phyloP scores from a whole-genome alignment of 2,888 invertebrate genomes.

The Thalpophila matura region DNA sequence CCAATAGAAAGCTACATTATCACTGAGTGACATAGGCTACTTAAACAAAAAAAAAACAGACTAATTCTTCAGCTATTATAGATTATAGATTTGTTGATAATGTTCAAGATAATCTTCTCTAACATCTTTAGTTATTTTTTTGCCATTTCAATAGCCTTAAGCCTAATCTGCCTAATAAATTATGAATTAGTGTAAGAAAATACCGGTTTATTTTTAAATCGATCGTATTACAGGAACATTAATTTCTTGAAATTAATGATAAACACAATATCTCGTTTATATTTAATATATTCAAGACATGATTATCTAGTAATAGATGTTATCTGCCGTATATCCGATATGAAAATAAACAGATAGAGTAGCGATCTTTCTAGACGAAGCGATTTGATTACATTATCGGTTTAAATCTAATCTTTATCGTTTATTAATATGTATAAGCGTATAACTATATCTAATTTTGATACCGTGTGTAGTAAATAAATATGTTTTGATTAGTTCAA shows the following conservation, averaged over 20 bases:
- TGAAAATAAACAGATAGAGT: constrained; percentile 15
- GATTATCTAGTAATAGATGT: constrained; percentile 4
- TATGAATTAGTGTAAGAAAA: neutral
- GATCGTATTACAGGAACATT: neutral
- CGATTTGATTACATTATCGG: constrained; percentile 25
- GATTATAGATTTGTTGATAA: neutral
- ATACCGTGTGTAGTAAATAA: neutral
- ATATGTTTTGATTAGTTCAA: neutral
- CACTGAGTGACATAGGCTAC: too few species aligned
- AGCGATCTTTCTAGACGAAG: constrained; percentile 17
- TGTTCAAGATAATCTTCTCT: too few species aligned
- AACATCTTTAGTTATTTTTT: too few species aligned
- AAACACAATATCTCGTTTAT: neutral
- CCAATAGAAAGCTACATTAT: too few species aligned
- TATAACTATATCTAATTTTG: constrained; percentile 3
- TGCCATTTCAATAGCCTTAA: too few species aligned
- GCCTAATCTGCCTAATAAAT: too few species aligned
- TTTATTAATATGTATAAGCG: constrained; percentile 12
- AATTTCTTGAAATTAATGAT: neutral
- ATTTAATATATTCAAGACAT: constrained; percentile 1
- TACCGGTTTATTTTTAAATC: neutral
- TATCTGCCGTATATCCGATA: constrained; percentile 19
- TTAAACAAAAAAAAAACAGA: too few species aligned
- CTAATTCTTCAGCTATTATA: too few species aligned
- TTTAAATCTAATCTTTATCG: constrained; percentile 37